Evolutionary conservation across 1,140 invertebrate genomes (phyloP), one percentile per base, ranked within the genome.

Genomic region (Brachionus calyciflorus): DNA sequence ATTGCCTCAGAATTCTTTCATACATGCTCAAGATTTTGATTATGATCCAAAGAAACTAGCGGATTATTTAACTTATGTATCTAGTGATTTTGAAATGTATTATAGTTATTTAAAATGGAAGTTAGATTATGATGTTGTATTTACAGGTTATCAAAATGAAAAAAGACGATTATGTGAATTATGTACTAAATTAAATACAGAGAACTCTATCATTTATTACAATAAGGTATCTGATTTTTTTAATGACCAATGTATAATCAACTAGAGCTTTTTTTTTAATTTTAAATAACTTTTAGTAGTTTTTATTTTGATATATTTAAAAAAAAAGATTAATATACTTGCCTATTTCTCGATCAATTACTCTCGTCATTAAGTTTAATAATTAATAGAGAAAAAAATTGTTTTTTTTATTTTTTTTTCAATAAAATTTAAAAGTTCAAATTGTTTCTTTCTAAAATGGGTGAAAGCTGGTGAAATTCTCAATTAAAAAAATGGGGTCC

Each of bases 1-100:
- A n/a, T 9, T 44, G 30, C 70, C 70, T 10, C 48, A 26, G 4
- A 40, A 76, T 60, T 76, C 70, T 14, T 76, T 55, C 28, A 76
- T 76, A 4, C 70, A 76, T 30, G 70, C 49, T 28, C 40, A 76
- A 26, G 70, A 76, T 30, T 76, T 55, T 76, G 30, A 40, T 17
- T 28, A 24, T 14, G 49, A 76, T 30, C 12, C 46, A 12, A 28
- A 76, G 14, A 40, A 76, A 30, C 28, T 76, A 14, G 49, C 70
- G 9, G 7, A 57, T 17, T 30, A 40, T 41, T 44, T 76, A 19
- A 37, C 28, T n/a, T 33, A 6, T 28, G 49, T 76, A 28, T 44
- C 28, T 1, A 76, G 40, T 10, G 28, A 55, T 46, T 48, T 40
- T 33, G 19, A 55, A 9, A 37, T 37, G 9, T 76, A 76, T 60